These are phyloP conservation scores for Brachionus manjavacas DNA, from an alignment of 1,140 invertebrate species.

Conservation along the genomic window DNA sequence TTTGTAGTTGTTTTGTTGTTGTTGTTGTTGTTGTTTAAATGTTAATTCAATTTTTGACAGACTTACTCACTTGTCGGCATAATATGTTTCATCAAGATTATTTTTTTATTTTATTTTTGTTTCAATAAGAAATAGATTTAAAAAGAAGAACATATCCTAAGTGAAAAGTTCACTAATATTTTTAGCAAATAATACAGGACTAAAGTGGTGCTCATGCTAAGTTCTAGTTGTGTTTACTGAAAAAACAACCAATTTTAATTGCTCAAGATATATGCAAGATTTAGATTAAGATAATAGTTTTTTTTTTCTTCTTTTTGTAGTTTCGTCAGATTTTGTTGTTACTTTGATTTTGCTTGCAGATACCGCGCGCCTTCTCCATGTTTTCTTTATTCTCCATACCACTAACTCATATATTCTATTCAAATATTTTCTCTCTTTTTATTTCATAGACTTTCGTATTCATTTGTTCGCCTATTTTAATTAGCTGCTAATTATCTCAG, in stretches of 20 bases:
- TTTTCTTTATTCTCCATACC: background rate
- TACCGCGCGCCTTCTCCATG: background rate
- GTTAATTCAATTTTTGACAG: conserved; percentile 10
- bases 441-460: background rate
- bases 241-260: background rate
- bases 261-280: conserved; percentile 32
- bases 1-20: too few relatives aligned
- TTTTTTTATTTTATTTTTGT: too few relatives aligned
- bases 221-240: background rate
- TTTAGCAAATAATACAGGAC: background rate
- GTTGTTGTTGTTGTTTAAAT: background rate
- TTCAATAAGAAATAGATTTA: background rate
- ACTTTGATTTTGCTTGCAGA: background rate
- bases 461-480: conserved; percentile 19
- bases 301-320: background rate
- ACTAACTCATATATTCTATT: conserved; percentile 6
- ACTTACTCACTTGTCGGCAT: background rate
- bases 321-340: conserved; percentile 6
- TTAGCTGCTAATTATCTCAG: conserved; percentile 38
- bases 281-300: conserved; percentile 32
- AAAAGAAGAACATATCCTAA: background rate
- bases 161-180: background rate
- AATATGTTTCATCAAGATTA: background rate
- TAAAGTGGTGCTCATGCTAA: background rate
- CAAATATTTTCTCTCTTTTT: background rate